Evolutionary conservation across 2,113 vertebrate species (phyloP), one percentile per base, ranked within the genome.

Genomic region (Sebastes fasciatus): DNA sequence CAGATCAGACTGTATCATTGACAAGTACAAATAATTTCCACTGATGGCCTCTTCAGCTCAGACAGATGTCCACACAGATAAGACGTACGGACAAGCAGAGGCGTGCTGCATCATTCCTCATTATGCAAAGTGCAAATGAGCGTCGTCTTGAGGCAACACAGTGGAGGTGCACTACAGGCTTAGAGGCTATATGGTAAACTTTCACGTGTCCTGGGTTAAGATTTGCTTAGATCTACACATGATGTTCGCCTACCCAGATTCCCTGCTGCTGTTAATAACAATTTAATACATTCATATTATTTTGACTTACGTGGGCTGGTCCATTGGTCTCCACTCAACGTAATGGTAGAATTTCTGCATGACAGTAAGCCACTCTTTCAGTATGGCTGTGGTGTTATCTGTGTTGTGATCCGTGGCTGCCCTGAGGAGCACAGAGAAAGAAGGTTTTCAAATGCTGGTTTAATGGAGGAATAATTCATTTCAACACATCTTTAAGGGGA

Each of bases 331-430:
- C 97, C 96, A 98, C 77, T 93, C 92, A 34, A 99, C 95, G 0
- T 96, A 94, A 58, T 96, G 97, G 69, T 99, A 99, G 57, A 92
- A 93, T 0, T 88, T 86, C 74, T 97, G 96, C 94, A 97, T 95
- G 0, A 94, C 93, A 0, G 93, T 95, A 17, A 99, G 95, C 98
- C 98, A 99, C 86, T 97, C 97, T 75, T 73, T 96, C 77, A 99
- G 95, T 58, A 99, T 89, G 13, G 94, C 96, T 0, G 96, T 97
- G 0, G 97, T 98, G 90, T 97, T 97, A 91, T 99, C 98, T 0
- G 11, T 65, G 62, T 99, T 99, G 94, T 99, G 98, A 82, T 99
- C 98, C 0, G 98, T 98, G 5, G 96, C 97, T 0, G 95, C 97
- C 98, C 98, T 99, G 90, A 23, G 60, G 49, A 79, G 21, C 19